Percentiles rank a stretch among this genome's conserved stretches.
phyloP scores from a whole-genome alignment of 1,140 invertebrate genomes.

The Eupeodes corollae region DNA sequence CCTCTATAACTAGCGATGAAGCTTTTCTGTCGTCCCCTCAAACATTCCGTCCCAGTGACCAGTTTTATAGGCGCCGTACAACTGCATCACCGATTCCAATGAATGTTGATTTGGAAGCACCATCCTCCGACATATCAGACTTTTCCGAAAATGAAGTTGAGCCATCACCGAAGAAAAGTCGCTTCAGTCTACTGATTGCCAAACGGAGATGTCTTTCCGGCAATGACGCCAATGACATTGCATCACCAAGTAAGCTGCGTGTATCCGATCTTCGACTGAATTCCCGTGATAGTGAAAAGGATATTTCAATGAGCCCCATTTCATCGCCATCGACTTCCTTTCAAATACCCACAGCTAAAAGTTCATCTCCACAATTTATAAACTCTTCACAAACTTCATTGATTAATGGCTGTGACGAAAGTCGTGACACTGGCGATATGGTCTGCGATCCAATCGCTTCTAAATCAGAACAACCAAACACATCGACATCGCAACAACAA shows the following conservation, averaged over 20 bases:
- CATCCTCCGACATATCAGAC: slow-evolving; percentile 44
- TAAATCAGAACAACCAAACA: slow-evolving; percentile 4
- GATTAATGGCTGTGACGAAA: no score
- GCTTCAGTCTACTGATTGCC: slow-evolving; percentile 39
- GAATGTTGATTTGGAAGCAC: slow-evolving; percentile 43
- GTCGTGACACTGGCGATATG: slow-evolving; percentile 20
- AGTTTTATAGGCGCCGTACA: slow-evolving; percentile 28
- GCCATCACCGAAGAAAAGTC: slow-evolving; percentile 57
- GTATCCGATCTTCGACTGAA: slow-evolving; percentile 49
- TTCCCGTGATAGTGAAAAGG: slow-evolving; percentile 43
- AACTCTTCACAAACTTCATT: not conserved
- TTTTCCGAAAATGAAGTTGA: slow-evolving; percentile 51
- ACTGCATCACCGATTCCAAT: slow-evolving; percentile 41
- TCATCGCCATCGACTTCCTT: not conserved
- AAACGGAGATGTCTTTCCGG: slow-evolving; percentile 38
- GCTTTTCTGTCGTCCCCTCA: slow-evolving; percentile 31
- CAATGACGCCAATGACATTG: slow-evolving; percentile 39
- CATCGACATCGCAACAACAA: slow-evolving; percentile 4
- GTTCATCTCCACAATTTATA: not conserved
- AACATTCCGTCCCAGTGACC: slow-evolving; percentile 30
- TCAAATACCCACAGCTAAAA: not conserved
- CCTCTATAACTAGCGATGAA: slow-evolving; percentile 43
- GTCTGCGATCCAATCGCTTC: slow-evolving; percentile 10
- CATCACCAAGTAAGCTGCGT: slow-evolving; percentile 48
- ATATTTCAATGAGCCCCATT: slow-evolving; percentile 29